Base-by-base conservation (phyloP, 2,888 invertebrate genomes). In the Lymantria monacha region DNA sequence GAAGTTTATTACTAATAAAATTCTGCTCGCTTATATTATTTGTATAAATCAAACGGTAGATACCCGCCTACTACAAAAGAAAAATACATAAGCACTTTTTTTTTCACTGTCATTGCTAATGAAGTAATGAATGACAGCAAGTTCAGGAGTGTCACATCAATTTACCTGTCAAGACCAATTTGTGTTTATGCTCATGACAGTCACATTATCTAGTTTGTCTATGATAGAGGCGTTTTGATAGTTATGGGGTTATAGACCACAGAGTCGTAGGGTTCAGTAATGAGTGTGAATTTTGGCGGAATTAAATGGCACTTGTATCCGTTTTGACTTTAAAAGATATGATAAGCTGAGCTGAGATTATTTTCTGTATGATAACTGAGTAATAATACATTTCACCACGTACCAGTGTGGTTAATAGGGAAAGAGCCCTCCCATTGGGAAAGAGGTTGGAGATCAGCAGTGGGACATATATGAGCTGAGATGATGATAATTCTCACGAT, bases 161-260 rank as follows among this genome's bases (percentile, higher is more conserved):
- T 9, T 41, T 22, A 44, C 15, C 30, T 44, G 38, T 44, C 33
- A 44, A 49, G 13, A 37, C 7, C 7, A 37, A 30, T 38, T 14
- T 14, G 30, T 11, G 22, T 15, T n/a, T 36, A 38, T 31, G 9
- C 38, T 11, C 42, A 41, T 42, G 13, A 40, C 31, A 41, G 9
- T 22, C 38, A 42, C 44, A 44, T 44, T 44, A 36, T 44, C 37
- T 42, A 42, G 30, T 22, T 46, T 42, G 37, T 46, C 30, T 48
- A 51, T 48, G 47, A 37, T 30, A 11, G 42, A 44, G 31, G 15
- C 31, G 31, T 14, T 33, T 36, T 13, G 14, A 46, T 22, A 44
- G 22, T 33, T 38, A 38, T 38, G 38, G n/a, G n/a, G 38, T 38
- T 38, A 38, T 12, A 38, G n/a, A 38, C 38, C 14, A 33, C 3